A percentile compares a stretch with the other conserved stretches of the same genome.
phyloP scores from a whole-genome alignment of 1,140 invertebrate genomes.

The Drosophila sucinea region DNA sequence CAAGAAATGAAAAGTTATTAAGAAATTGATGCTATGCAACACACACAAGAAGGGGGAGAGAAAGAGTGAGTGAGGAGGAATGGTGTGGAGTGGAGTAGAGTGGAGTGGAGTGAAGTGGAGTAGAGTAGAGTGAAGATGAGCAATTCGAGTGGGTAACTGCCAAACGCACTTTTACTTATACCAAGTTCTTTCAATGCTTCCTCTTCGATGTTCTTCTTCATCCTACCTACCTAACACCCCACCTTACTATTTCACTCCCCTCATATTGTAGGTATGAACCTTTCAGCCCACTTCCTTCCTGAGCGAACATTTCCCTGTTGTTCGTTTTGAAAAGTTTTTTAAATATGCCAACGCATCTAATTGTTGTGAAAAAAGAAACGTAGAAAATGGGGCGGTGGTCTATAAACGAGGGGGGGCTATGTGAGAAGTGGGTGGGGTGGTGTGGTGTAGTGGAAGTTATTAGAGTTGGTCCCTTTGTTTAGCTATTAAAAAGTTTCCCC shows the following conservation, averaged over 20 bases:
- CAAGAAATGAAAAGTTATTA: constrained; percentile 70
- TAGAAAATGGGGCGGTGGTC: constrained; percentile 2
- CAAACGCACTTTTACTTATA: constrained; percentile 66
- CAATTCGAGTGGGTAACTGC: constrained; percentile 53
- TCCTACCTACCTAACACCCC: constrained; percentile 4
- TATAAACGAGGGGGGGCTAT: not conserved
- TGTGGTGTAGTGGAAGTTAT: not conserved
- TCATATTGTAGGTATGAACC: constrained; percentile 10
- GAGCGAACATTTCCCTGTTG: constrained; percentile 43
- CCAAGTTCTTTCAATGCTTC: constrained; percentile 36
- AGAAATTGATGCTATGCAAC: constrained; percentile 76
- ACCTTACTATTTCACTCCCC: constrained; percentile 12
- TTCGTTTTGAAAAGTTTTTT: constrained; percentile 58
- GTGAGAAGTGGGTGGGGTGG: no score
- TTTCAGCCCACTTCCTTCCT: constrained; percentile 70
- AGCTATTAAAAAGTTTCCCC: constrained; percentile 45
- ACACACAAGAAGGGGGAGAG: constrained; percentile 14
- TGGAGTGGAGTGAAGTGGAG: constrained; percentile 18
- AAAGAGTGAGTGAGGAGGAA: not conserved
- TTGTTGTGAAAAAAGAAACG: not conserved
- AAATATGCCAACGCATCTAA: constrained; percentile 32
- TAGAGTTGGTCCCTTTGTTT: constrained; percentile 44
- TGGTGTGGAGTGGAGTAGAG: not conserved
- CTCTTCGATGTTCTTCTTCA: constrained; percentile 39
- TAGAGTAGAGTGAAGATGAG: not conserved